These are phyloP conservation scores for Chiloscyllium punctatum DNA, from an alignment of 2,797 vertebrate genomes.

Conservation along the genomic window DNA sequence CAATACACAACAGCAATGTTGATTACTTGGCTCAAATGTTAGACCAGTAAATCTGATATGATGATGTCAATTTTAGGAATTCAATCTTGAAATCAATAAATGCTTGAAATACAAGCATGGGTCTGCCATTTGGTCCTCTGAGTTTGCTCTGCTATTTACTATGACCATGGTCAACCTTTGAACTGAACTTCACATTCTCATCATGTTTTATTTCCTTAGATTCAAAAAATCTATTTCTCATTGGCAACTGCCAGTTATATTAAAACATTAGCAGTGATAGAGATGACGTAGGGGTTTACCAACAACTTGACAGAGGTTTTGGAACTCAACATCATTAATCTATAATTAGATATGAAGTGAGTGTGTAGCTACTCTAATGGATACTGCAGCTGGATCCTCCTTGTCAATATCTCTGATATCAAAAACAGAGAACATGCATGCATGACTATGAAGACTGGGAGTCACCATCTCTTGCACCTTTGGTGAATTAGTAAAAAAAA, in stretches of 20 bases:
- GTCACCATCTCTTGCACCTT: neutral
- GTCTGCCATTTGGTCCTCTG: no score
- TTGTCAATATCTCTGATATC: neutral
- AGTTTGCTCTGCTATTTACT: neutral
- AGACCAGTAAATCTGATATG: neutral
- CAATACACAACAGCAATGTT: neutral
- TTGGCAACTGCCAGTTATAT: neutral
- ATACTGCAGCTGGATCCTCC: neutral
- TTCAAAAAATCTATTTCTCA: neutral
- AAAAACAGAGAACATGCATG: neutral
- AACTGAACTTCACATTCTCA: neutral
- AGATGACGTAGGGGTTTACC: neutral
- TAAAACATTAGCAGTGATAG: neutral
- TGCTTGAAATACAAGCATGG: neutral
- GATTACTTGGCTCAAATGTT: neutral
- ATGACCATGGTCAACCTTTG: neutral
- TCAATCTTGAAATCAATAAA: neutral
- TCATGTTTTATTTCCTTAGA: neutral
- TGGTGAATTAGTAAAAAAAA: neutral
- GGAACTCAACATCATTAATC: neutral
- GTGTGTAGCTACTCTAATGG: neutral
- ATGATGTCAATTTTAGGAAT: neutral
- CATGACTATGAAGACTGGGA: neutral
- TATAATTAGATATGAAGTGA: neutral
- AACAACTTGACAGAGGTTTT: neutral